phyloP scores from a whole-genome alignment of 2,888 invertebrate species.

The Schrankia costaestrigalis region DNA sequence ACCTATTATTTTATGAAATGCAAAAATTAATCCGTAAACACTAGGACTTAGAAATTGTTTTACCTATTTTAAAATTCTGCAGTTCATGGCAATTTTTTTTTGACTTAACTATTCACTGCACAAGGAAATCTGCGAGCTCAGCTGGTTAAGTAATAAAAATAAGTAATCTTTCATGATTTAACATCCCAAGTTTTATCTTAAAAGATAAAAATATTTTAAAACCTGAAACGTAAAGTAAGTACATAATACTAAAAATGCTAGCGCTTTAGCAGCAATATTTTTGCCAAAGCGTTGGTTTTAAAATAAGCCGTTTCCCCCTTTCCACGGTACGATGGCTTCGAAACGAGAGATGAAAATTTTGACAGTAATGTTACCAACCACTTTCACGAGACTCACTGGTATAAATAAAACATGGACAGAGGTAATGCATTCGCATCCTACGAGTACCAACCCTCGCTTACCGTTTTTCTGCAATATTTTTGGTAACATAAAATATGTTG shows the following conservation, averaged over 20 bases:
- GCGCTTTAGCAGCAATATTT: conserved; percentile 15
- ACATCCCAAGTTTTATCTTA: no score
- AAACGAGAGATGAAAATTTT: conserved; percentile 50
- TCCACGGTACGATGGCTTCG: conserved; percentile 24
- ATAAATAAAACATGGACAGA: conserved; percentile 53
- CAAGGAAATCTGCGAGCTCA: no score
- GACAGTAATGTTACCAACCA: conserved; percentile 64
- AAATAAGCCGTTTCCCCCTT: conserved; percentile 30
- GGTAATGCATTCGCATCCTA: conserved; percentile 60
- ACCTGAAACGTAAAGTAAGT: no score
- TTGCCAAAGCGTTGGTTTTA: conserved; percentile 30
- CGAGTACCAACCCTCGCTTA: conserved; percentile 17
- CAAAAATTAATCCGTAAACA: no score
- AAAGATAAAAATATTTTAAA: no score
- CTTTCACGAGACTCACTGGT: conserved; percentile 46
- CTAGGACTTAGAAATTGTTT: no score
- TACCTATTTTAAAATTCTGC: no score
- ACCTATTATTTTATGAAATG: no score
- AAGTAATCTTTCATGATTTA: no score
- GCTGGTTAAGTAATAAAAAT: no score
- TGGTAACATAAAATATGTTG: conserved; percentile 29
- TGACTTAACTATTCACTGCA: no score
- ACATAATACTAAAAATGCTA: neutral
- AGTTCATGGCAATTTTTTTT: no score
- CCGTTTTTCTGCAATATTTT: conserved; percentile 32